Evolutionary conservation across 2,113 vertebrate species (phyloP).

Genomic region (Synchiropus splendidus): DNA sequence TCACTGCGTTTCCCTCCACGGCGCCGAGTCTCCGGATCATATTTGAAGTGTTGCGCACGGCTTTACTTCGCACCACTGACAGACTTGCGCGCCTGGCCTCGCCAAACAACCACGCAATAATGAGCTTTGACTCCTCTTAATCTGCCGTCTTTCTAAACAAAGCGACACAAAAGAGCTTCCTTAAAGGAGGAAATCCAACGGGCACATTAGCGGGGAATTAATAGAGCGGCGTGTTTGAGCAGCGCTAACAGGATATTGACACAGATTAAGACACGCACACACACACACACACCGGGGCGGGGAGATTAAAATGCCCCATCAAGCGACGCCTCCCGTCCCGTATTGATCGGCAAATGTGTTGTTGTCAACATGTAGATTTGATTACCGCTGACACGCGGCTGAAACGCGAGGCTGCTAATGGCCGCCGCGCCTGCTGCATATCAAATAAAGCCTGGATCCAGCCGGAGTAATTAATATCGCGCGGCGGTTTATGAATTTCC

Average conservation of each 20-base stretch:
- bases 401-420: constrained; percentile 64
- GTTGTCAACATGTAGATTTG: constrained; percentile 72
- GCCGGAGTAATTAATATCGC: constrained; percentile 63
- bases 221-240: constrained; percentile 25
- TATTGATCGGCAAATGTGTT: constrained; percentile 67
- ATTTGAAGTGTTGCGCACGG: constrained; percentile 7
- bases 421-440: constrained; percentile 51
- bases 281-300: constrained; percentile 29
- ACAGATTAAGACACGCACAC: constrained; percentile 36
- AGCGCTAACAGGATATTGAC: constrained; percentile 48
- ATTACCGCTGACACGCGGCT: constrained; percentile 68
- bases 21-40: constrained; percentile 4
- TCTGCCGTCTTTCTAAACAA: constrained; percentile 42
- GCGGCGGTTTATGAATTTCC: constrained; percentile 64
- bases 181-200: constrained; percentile 38
- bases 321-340: constrained; percentile 46
- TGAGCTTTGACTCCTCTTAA: constrained; percentile 52
- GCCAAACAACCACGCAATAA: constrained; percentile 21
- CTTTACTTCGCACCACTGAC: background rate
- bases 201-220: constrained; percentile 25
- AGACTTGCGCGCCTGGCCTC: constrained; percentile 1
- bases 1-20: constrained; percentile 1
- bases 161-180: constrained; percentile 27
- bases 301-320: constrained; percentile 60
- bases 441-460: constrained; percentile 62